phyloP scores from a whole-genome alignment of 2,113 vertebrate species.

The Pelvicachromis taeniatus region DNA sequence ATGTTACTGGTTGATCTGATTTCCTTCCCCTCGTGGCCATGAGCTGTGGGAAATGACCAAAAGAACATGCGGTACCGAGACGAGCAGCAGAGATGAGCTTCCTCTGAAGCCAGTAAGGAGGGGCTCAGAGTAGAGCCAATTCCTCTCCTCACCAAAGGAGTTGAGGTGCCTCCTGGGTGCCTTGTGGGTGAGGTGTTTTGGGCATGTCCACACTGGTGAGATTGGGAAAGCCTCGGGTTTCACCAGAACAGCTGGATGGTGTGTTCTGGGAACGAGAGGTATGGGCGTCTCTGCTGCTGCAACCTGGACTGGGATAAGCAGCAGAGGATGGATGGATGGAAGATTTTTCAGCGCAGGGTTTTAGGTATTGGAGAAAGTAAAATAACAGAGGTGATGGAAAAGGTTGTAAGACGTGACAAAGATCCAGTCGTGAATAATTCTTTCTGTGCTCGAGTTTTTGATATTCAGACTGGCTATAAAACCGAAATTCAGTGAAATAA shows the following conservation, averaged over 20 bases:
- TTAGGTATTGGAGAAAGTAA: not conserved
- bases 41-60: not conserved
- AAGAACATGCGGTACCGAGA: not conserved
- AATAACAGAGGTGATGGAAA: not conserved
- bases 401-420: not conserved
- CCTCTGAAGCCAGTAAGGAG: not conserved
- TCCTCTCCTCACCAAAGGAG: not conserved
- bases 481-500: not conserved
- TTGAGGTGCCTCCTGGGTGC: not conserved
- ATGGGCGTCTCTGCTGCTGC: not conserved
- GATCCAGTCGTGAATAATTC: not conserved
- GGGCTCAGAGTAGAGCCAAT: not conserved
- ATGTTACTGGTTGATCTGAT: not conserved
- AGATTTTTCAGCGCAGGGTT: not conserved
- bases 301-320: not conserved
- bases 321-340: not conserved
- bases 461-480: not conserved
- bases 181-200: not conserved
- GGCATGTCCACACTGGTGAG: not conserved
- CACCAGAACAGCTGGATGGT: not conserved
- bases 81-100: not conserved
- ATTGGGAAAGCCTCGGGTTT: not conserved
- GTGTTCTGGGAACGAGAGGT: not conserved
- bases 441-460: not conserved
- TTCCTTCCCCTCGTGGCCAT: not conserved